Evolutionary conservation across 2,888 invertebrate species (phyloP), one percentile per base, ranked within the genome.

Genomic region (Lissocephala sabroskyi): DNA sequence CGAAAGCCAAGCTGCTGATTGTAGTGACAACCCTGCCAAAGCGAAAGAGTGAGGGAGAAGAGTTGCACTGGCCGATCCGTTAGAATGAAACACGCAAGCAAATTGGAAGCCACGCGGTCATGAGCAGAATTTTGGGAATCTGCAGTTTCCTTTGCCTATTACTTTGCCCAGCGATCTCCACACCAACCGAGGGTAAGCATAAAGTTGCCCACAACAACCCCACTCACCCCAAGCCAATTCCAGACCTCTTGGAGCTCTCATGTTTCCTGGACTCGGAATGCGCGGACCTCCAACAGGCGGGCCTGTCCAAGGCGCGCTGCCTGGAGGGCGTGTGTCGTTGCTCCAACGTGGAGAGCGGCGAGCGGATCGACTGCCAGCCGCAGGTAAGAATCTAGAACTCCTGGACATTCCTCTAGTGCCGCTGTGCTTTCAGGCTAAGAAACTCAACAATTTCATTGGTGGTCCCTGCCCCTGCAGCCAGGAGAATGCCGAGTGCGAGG

Each of bases 381-480:
- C 50, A 40, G 49, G 78, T 75, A 55, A 32, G 39, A n/a, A 10
- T 2, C 30, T 11, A 28, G n/a, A n/a, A n/a, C n/a, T 13, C 2
- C 1, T 2, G 29, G 23, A 2, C 13, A 28, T 18, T 13, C 10
- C 9, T n/a, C 2, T 13, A 1, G 13, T 32, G 7, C 4, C 30
- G 0, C 4, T 32, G n/a, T 2, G 26, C 32, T 6, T 41, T 11
- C 45, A 74, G 60, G 66, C 67, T 17, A 39, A 41, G 6, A 79
- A 67, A 37, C 13, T 71, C 41, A 81, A 53, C 43, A 84, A 83
- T 49, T 64, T 82, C 13, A 71, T 83, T 36, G 80, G 81, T 6
- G 82, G 83, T 2, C 57, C 67, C 3, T 83, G 83, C 45, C 79
- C 78, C 6, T 83, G 84, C 41, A 43, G 10, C 5, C 66, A 66